Evolutionary conservation across 1,140 invertebrate species (phyloP), one percentile per base, ranked within the genome.

Genomic region (Meloidogyne hapla): DNA sequence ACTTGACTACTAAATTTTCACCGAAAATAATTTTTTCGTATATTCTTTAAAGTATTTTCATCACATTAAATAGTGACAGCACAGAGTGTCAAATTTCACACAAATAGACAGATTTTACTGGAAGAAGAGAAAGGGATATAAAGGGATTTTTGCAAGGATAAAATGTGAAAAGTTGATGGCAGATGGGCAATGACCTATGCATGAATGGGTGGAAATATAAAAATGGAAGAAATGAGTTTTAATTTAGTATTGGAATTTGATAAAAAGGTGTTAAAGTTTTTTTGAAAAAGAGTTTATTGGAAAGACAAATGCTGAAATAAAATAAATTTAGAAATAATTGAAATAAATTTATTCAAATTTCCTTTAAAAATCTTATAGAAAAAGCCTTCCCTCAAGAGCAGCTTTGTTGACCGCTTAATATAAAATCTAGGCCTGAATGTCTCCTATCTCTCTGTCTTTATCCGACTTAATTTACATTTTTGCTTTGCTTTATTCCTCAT

Each of bases 161-260:
- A 48, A 48, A 48, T 48, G 15, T 48, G 13, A 18, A 56, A 56
- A 56, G 3, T 4, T 56, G 18, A n/a, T 56, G 48, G 48, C 48
- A 56, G 48, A 56, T 56, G 48, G 18, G 48, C 48, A 56, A 56
- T 56, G 48, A 56, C 68, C 45, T 45, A 61, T 45, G 68, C 45
- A n/a, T 70, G 33, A 42, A 70, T 42, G 33, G 68, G 23, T 26
- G 26, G 8, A 61, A 13, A 8, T 5, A 66, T 26, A 40, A 69
- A n/a, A 26, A 1, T 25, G 25, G 2, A 23, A 25, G 18, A 70
- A 45, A 40, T 70, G 66, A 21, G 21, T n/a, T n/a, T 25, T 26
- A 26, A 38, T 48, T 25, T 38, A 25, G 68, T 23, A 48, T 13
- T 13, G 28, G 15, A 69, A 69, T 45, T 2, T 40, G 15, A 42